Evolutionary conservation across 2,888 invertebrate genomes (phyloP).

Genomic region (Eupithecia exiguata): DNA sequence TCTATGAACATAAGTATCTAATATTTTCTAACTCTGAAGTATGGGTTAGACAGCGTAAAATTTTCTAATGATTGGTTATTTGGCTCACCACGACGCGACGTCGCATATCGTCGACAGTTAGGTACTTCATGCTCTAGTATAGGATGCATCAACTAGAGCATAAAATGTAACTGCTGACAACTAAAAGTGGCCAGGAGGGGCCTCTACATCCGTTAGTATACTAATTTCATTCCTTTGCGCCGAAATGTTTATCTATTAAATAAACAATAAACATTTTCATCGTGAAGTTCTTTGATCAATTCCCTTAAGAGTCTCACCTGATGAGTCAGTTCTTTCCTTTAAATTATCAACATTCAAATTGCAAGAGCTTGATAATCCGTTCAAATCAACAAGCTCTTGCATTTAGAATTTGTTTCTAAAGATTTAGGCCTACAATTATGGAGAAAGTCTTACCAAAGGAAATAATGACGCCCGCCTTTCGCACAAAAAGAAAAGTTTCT

Average conservation of each 20-base stretch:
- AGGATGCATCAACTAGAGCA: constrained; percentile 3
- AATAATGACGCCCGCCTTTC: constrained; percentile 50
- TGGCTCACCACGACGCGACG: neutral
- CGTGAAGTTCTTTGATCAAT: neutral
- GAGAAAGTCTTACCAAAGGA: constrained; percentile 51
- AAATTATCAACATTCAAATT: neutral
- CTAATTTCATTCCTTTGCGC: neutral
- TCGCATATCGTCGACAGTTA: constrained; percentile 1
- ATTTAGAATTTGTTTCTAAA: constrained; percentile 34
- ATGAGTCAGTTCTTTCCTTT: neutral
- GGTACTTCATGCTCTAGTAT: neutral
- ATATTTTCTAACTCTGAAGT: neutral
- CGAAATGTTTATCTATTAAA: neutral
- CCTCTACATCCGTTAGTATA: neutral
- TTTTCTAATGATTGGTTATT: constrained; percentile 9
- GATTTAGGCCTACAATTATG: constrained; percentile 43
- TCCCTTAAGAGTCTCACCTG: neutral
- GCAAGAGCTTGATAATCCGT: no score
- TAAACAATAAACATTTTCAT: neutral
- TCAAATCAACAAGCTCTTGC: neutral
- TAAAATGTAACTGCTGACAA: neutral
- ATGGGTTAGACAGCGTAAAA: neutral
- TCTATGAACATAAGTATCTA: no score
- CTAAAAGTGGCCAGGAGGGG: neutral
- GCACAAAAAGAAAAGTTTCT: constrained; percentile 54